Evolutionary conservation across 2,113 vertebrate genomes (phyloP), one percentile per base, ranked within the genome.

Genomic region (Porphyrio hochstetteri): DNA sequence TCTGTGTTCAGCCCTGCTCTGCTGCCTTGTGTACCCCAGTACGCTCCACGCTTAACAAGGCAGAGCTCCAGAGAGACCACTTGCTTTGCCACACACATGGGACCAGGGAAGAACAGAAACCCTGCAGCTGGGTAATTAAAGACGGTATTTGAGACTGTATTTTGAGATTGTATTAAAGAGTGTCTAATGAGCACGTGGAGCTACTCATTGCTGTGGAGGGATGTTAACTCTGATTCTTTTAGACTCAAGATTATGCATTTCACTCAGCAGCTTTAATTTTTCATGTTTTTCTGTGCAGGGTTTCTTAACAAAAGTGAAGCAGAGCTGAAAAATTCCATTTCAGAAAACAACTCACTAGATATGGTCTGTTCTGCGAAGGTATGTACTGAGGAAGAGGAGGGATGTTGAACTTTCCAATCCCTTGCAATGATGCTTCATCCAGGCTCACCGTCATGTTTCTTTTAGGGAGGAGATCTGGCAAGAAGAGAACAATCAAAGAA

Each of bases 1-100:
- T 31, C 46, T 0, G 1, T 8, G 33, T 44, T 53, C 20, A 38
- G 33, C 50, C n/a, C 63, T 56, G 1, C n/a, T 46, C 28, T 1
- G 2, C 69, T 33, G 63, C 40, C 56, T 17, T 42, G 28, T 1
- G 4, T 8, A 20, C 20, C 28, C 25, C 21, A 2, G 9, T 2
- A 27, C 31, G 29, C 19, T 56, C 35, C 1, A 2, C n/a, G 13
- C 42, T 59, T 24, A 60, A 25, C 0, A 5, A 59, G 18, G 28
- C 35, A 31, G 57, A 3, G 57, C 52, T 82, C 29, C 36, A 31
- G 46, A 55, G 42, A 81, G 11, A 27, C 25, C 31, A 29, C 36
- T 65, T 3, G 1, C 64, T 29, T 67, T 8, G 2, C 42, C 64
- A 65, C 27, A 35, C 24, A 3, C 0, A 2, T 55, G 53, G 31